These are phyloP conservation scores for Criorhina ranunculi DNA, from an alignment of 2,888 invertebrate genomes.

Conservation along the genomic window DNA sequence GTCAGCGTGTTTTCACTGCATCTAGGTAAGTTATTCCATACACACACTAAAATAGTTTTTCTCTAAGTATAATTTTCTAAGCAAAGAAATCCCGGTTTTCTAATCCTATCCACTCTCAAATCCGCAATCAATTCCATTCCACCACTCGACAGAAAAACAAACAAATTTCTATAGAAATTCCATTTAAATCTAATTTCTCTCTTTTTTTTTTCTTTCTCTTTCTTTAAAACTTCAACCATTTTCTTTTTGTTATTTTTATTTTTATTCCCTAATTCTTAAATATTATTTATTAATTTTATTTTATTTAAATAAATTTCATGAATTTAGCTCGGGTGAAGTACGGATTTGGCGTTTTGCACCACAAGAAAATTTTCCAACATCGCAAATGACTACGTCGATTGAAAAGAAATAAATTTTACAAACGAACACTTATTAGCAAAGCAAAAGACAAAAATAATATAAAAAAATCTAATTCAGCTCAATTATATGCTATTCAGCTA, in stretches of 20 bases:
- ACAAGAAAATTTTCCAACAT: conserved; percentile 78
- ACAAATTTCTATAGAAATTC: too few relatives aligned
- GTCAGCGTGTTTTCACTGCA: conserved; percentile 90
- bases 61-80: conserved; percentile 27
- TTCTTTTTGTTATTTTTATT: conserved; percentile 7
- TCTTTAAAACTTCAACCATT: conserved; percentile 13
- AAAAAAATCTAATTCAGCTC: conserved; percentile 66
- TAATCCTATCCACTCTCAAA: conserved; percentile 57
- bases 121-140: conserved; percentile 50
- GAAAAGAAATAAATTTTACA: conserved; percentile 71
- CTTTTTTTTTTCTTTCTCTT: conserved; percentile 52
- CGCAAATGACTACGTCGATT: conserved; percentile 78
- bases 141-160: conserved; percentile 24
- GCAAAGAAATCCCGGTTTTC: conserved; percentile 20
- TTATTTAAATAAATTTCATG: conserved; percentile 71
- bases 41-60: not conserved
- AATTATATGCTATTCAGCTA: conserved; percentile 72
- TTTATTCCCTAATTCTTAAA: not conserved
- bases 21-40: conserved; percentile 88
- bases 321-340: conserved; percentile 80
- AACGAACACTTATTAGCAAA: conserved; percentile 42
- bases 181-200: conserved; percentile 71
- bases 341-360: conserved; percentile 81
- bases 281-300: conserved; percentile 58
- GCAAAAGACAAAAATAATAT: conserved; percentile 36